Evolutionary conservation across 35 echinoderm and acorn worm genomes (phyloP).

Genomic region (Strongylocentrotus purpuratus): DNA sequence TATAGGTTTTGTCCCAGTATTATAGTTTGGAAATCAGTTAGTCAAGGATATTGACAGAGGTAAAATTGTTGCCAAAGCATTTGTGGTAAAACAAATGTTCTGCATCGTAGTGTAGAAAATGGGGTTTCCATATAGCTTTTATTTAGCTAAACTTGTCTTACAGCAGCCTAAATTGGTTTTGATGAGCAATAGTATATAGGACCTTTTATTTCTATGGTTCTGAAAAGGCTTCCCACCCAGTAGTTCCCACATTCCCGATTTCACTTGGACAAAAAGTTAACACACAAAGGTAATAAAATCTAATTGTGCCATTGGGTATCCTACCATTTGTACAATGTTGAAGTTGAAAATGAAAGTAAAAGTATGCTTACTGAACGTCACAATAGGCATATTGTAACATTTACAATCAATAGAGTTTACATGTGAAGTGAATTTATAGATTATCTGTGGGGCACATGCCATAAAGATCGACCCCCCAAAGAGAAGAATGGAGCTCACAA

Average conservation of each 20-base stretch:
- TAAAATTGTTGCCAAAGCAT: too few species aligned
- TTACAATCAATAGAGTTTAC: neutral
- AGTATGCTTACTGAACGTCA: neutral
- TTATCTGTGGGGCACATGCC: neutral
- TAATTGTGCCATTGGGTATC: neutral
- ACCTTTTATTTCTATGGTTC: too few species aligned
- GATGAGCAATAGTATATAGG: too few species aligned
- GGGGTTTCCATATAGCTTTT: too few species aligned
- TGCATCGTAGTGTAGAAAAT: too few species aligned
- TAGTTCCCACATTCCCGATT: neutral
- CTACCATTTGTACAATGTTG: neutral
- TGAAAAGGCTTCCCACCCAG: too few species aligned
- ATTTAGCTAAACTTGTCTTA: too few species aligned
- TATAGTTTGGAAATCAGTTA: too few species aligned
- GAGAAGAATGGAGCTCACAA: neutral
- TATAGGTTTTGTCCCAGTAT: too few species aligned
- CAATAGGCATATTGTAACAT: neutral
- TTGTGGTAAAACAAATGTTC: too few species aligned
- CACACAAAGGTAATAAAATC: neutral
- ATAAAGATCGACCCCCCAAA: neutral
- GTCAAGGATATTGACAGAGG: too few species aligned
- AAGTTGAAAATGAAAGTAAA: slow-evolving; percentile 9
- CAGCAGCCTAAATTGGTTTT: too few species aligned
- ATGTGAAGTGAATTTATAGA: neutral
- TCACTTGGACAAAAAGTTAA: neutral